Conservation (phyloP, 2,113 vertebrate species). For the Nibea coibor region DNA sequence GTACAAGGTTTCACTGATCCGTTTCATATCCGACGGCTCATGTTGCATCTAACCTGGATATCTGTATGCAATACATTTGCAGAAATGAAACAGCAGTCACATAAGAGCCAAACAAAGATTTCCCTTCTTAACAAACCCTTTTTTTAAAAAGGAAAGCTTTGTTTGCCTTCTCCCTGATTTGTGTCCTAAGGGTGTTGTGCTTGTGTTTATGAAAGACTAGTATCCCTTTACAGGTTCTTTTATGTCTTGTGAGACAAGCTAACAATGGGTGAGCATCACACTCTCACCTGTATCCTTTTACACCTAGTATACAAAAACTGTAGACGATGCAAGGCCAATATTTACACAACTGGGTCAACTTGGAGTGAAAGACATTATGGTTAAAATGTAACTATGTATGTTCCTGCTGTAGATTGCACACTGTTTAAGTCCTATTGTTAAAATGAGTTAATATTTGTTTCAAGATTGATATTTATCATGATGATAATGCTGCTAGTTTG, state of each 20-base stretch:
- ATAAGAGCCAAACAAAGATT: slow-evolving; percentile 20
- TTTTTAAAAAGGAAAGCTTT: slow-evolving; percentile 7
- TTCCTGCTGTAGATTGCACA: neutral
- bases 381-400: slow-evolving; percentile 51
- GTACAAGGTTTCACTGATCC: neutral
- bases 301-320: slow-evolving; percentile 28
- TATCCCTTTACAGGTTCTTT: slow-evolving; percentile 40
- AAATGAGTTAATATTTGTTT: neutral
- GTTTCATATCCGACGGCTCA: neutral
- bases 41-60: slow-evolving; percentile 18
- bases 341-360: slow-evolving; percentile 41
- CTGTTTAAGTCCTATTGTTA: neutral
- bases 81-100: neutral
- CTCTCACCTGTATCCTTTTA: slow-evolving; percentile 72
- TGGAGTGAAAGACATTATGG: slow-evolving; percentile 3
- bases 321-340: slow-evolving; percentile 34
- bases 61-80: neutral
- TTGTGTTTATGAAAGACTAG: slow-evolving; percentile 27
- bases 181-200: slow-evolving; percentile 27
- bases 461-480: no score
- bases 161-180: slow-evolving; percentile 12
- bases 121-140: neutral
- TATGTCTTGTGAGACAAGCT: neutral
- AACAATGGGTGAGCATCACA: slow-evolving; percentile 20
- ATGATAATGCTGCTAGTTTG: no score